These are phyloP conservation scores for Poeciliopsis presidionis DNA, from an alignment of 2,797 vertebrate genomes.

Conservation along the genomic window DNA sequence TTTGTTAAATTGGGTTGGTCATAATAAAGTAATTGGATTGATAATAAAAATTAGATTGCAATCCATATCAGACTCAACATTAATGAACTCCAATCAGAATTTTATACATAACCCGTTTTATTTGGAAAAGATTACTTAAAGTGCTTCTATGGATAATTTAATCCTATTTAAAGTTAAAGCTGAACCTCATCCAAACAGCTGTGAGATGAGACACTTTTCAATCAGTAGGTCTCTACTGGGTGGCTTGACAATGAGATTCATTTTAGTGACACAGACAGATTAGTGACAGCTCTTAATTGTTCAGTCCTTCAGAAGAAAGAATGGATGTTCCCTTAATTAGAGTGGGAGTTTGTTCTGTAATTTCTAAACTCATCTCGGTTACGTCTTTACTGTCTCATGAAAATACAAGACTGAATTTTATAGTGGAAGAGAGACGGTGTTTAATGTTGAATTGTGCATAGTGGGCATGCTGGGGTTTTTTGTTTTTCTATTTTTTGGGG, in stretches of 20 bases:
- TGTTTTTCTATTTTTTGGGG: not conserved
- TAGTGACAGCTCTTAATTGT: constrained; percentile 48
- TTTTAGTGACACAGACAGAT: constrained; percentile 26
- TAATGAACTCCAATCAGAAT: not conserved
- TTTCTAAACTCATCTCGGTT: not conserved
- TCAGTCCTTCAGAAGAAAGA: constrained; percentile 34
- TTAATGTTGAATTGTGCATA: not conserved
- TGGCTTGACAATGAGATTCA: constrained; percentile 25
- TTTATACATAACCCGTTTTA: not conserved
- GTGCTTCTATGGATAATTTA: not conserved
- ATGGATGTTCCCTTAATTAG: constrained; percentile 46
- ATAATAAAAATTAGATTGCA: not conserved
- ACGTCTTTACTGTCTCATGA: not conserved
- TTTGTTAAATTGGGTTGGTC: not conserved
- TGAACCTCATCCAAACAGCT: constrained; percentile 13
- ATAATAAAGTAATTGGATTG: not conserved
- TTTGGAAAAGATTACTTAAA: not conserved
- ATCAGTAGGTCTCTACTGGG: constrained; percentile 39
- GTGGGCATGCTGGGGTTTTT: not conserved
- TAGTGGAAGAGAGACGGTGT: not conserved
- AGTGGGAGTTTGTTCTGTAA: not conserved
- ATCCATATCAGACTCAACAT: not conserved
- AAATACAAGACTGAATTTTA: not conserved
- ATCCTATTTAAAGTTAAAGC: constrained; percentile 17
- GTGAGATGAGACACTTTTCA: constrained; percentile 16